These are phyloP conservation scores for Seriola quinqueradiata DNA, from an alignment of 2,113 vertebrate species.

Conservation along the genomic window DNA sequence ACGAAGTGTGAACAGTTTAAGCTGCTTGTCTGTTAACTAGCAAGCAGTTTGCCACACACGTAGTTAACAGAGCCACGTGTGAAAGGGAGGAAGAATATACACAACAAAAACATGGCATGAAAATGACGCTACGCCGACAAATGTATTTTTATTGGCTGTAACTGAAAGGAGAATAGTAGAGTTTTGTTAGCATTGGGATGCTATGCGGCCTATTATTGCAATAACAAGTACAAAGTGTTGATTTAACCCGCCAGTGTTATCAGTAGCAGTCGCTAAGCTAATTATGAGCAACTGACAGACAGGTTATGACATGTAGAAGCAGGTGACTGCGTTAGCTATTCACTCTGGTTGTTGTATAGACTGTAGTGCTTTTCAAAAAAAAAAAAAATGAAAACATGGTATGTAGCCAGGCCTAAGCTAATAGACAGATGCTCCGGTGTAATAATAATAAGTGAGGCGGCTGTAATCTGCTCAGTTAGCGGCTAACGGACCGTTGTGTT, in stretches of 20 bases:
- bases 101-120: background rate
- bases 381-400: background rate
- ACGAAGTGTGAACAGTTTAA: background rate
- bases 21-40: background rate
- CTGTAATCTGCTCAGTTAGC: conserved; percentile 22
- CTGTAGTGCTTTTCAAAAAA: background rate
- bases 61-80: conserved; percentile 5
- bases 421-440: conserved; percentile 44
- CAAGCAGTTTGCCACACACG: conserved; percentile 12
- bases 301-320: background rate
- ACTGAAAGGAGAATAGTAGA: background rate
- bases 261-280: conserved; percentile 7
- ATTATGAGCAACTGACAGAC: background rate
- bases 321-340: background rate
- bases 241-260: conserved; percentile 1
- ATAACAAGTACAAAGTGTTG: conserved; percentile 11
- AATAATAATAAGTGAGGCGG: background rate
- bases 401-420: conserved; percentile 66
- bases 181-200: conserved; percentile 37
- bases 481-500: background rate
- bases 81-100: background rate
- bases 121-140: rapidly evolving
- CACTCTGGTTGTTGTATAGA: no score
- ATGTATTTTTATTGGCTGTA: background rate
- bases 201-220: conserved; percentile 50